Evolutionary conservation across 1,140 invertebrate species (phyloP).

Genomic region (Trichoplusia ni): DNA sequence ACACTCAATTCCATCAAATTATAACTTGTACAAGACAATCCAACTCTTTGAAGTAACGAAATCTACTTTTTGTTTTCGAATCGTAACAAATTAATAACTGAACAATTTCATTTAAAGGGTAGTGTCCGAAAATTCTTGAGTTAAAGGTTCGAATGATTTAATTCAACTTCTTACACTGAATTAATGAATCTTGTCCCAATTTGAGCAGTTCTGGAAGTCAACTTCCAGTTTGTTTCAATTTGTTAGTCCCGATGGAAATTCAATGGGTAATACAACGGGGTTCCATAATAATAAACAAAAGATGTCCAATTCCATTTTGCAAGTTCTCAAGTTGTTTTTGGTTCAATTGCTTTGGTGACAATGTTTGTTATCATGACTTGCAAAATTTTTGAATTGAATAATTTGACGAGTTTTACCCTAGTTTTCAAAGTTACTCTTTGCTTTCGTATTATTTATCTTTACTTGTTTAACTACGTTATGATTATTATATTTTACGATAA

Average conservation of each 20-base stretch:
- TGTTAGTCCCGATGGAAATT: slow-evolving; percentile 70
- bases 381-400: neutral
- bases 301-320: slow-evolving; percentile 35
- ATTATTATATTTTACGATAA: too few species aligned
- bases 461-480: too few species aligned
- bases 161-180: slow-evolving; percentile 68
- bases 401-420: slow-evolving; percentile 16
- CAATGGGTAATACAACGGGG: slow-evolving; percentile 64
- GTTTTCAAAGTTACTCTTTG: neutral
- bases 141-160: slow-evolving; percentile 61
- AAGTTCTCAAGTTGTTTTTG: slow-evolving; percentile 15
- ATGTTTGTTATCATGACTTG: slow-evolving; percentile 13
- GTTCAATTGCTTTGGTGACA: slow-evolving; percentile 23
- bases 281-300: slow-evolving; percentile 57
- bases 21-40: slow-evolving; percentile 34
- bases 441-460: neutral
- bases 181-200: slow-evolving; percentile 65
- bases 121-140: slow-evolving; percentile 46
- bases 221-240: slow-evolving; percentile 76
- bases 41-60: slow-evolving; percentile 27
- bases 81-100: slow-evolving; percentile 37
- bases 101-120: slow-evolving; percentile 40
- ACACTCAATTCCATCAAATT: slow-evolving; percentile 33
- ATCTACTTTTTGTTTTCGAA: slow-evolving; percentile 27
- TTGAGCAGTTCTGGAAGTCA: slow-evolving; percentile 58